Conservation (phyloP, 2,797 vertebrate genomes). For the Xiphorhynchus erythropygius region DNA sequence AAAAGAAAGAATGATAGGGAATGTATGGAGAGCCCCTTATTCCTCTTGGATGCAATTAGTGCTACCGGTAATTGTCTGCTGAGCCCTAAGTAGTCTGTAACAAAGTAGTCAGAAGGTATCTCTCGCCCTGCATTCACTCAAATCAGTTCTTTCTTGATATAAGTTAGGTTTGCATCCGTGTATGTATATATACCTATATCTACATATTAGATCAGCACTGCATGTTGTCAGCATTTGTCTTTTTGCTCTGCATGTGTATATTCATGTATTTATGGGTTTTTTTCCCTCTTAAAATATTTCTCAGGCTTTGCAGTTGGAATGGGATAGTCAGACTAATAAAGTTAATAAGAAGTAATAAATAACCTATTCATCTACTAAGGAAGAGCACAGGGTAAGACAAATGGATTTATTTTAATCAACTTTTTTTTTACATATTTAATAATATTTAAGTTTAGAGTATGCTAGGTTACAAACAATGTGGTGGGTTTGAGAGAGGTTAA, state of each 20-base stretch:
- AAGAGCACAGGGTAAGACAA: not conserved
- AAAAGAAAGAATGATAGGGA: not conserved
- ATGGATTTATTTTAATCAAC: not conserved
- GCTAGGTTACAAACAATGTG: not conserved
- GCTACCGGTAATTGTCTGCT: not conserved
- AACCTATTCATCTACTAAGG: not conserved
- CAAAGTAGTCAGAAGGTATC: not conserved
- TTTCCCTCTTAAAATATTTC: not conserved
- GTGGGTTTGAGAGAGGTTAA: not conserved
- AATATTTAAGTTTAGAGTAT: not conserved
- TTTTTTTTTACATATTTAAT: not conserved
- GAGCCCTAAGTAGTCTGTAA: not conserved
- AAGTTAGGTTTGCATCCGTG: not conserved
- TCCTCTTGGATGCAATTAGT: fast-evolving
- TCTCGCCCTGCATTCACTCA: not conserved
- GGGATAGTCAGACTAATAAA: not conserved
- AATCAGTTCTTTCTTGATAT: not conserved
- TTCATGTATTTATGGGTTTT: fast-evolving
- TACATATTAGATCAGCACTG: not conserved
- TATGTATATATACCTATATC: not conserved
- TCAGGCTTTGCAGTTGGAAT: not conserved
- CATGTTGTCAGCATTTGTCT: not conserved
- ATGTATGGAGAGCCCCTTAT: not conserved
- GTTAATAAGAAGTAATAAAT: not conserved
- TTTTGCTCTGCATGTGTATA: not conserved